Evolutionary conservation across 2,888 invertebrate genomes (phyloP), one percentile per base, ranked within the genome.

Genomic region (Mechanitis messenoides): DNA sequence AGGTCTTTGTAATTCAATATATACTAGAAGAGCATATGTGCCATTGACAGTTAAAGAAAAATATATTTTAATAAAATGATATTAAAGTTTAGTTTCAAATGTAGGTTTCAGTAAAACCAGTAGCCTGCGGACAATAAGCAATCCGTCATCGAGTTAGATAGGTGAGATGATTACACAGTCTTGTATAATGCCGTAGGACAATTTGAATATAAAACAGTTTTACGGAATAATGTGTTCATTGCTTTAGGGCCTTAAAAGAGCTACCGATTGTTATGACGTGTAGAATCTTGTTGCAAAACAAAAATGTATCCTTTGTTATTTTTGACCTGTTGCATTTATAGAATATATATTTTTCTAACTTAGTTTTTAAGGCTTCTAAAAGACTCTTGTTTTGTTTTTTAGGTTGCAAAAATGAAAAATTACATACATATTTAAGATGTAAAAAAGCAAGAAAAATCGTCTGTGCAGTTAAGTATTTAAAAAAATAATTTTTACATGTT

Each of bases 91-190:
- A 56, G 50, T 79, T 80, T 77, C 66, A 56, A 56, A 55, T 60
- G 31, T 57, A 56, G 60, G 54, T 56, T 61, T 64, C 59, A 65
- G 80, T 79, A 89, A 89, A 76, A 85, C 89, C 83, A 74, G 89
- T 88, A 88, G 89, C 86, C 69, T 69, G 75, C 79, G 83, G 82
- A 87, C 88, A 87, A 87, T 86, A 83, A 85, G 81, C 80, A 82
- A 89, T 89, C 87, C 82, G 82, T 87, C 87, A 86, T 84, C 80
- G 79, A 74, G 79, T 83, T 83, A 85, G 85, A 86, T 85, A 80
- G 73, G 79, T 74, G 79, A 74, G 77, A 80, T 84, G 87, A 87
- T 86, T 86, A 79, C 80, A 79, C 74, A 64, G 72, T 74, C 76
- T 69, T 63, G 71, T 68, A 73, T 71, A 69, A 69, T 73, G 83